These are phyloP conservation scores for Poecile atricapillus DNA, from an alignment of 2,113 vertebrate genomes.

Conservation along the genomic window DNA sequence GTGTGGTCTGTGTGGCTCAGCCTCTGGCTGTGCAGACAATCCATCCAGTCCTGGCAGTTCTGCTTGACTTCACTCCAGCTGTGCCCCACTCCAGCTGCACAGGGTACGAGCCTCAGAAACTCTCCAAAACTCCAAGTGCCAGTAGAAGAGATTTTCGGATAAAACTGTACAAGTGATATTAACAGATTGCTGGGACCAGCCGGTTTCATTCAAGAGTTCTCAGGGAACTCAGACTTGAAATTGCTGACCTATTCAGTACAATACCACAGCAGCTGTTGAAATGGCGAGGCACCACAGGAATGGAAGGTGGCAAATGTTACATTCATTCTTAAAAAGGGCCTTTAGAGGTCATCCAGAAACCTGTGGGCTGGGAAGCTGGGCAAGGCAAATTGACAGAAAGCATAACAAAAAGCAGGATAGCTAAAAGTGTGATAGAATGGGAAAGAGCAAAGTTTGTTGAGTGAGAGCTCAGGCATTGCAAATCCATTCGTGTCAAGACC, in stretches of 20 bases:
- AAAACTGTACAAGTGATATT: not conserved
- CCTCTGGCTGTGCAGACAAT: not conserved
- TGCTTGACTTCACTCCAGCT: not conserved
- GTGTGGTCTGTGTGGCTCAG: not conserved
- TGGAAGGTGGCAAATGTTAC: slow-evolving; percentile 41
- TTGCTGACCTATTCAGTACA: slow-evolving; percentile 45
- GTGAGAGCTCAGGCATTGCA: not conserved
- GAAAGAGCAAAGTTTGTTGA: not conserved
- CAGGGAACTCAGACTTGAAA: not conserved
- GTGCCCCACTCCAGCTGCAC: not conserved
- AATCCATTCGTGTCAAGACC: not conserved
- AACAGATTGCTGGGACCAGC: slow-evolving; percentile 7
- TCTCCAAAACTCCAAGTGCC: not conserved
- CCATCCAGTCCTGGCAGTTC: not conserved
- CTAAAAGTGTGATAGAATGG: not conserved
- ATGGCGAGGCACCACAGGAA: not conserved
- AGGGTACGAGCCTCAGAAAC: not conserved
- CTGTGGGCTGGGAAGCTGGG: not conserved
- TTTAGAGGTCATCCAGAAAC: slow-evolving; percentile 29
- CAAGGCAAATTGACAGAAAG: not conserved
- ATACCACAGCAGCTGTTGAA: slow-evolving; percentile 36
- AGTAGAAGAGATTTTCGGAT: not conserved
- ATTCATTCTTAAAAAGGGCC: slow-evolving; percentile 23
- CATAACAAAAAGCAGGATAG: not conserved
- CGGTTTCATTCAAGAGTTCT: not conserved